phyloP scores from a whole-genome alignment of 2,113 vertebrate genomes.

The Pituophis catenifer region DNA sequence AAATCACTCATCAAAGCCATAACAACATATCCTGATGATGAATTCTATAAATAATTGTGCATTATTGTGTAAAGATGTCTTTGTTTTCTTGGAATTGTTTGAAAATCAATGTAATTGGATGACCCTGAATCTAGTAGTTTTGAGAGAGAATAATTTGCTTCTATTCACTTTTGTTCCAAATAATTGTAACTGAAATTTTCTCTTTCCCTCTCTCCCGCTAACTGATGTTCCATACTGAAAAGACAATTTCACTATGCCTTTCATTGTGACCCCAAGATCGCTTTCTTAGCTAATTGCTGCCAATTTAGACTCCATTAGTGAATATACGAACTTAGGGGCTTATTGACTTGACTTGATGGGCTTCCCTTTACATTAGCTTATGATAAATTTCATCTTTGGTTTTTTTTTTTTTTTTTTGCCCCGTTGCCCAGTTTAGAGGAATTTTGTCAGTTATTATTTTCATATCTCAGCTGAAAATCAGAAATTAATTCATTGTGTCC shows the following conservation, averaged over 20 bases:
- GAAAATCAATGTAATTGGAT: slow-evolving; percentile 35
- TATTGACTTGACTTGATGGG: slow-evolving; percentile 1
- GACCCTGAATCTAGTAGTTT: slow-evolving; percentile 10
- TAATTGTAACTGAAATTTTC: background rate
- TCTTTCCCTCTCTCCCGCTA: background rate
- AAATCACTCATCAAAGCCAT: slow-evolving; percentile 11
- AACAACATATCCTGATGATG: background rate
- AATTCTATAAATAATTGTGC: slow-evolving; percentile 23
- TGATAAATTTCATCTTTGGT: background rate
- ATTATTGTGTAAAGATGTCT: slow-evolving; percentile 9
- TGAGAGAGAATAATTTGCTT: slow-evolving; percentile 23
- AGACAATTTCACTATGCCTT: slow-evolving; percentile 2
- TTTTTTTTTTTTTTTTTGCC: background rate
- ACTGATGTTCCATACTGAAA: slow-evolving; percentile 6
- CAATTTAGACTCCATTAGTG: slow-evolving; percentile 19
- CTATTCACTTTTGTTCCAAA: slow-evolving; percentile 10
- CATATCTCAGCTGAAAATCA: background rate
- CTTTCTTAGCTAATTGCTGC: slow-evolving; percentile 16
- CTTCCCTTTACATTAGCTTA: background rate
- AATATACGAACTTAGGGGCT: background rate
- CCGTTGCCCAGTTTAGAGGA: background rate
- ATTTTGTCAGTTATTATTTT: background rate
- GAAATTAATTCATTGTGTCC: background rate
- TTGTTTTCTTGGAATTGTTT: slow-evolving; percentile 15
- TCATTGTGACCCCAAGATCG: slow-evolving; percentile 14